Evolutionary conservation across 2,113 vertebrate genomes (phyloP), one percentile per base, ranked within the genome.

Genomic region (Cephalopholis sonnerati): DNA sequence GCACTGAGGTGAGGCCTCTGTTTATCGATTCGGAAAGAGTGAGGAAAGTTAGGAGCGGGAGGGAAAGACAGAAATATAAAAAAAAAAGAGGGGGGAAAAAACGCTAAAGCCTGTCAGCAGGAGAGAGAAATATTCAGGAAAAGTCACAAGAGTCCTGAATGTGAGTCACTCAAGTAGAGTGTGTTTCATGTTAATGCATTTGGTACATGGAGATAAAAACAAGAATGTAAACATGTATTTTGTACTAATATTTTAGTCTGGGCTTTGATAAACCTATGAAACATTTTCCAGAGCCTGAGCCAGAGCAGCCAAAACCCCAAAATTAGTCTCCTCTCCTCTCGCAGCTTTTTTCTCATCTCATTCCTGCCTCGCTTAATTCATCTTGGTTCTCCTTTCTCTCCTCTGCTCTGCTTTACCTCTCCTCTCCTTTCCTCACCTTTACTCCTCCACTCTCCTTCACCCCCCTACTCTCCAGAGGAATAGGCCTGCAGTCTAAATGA

Each of bases 1-100:
- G 82, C 77, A 8, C 92, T 92, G 89, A 93, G 93, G 77, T 92
- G 83, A 94, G 86, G 92, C 84, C 92, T 96, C 92, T 96, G 93
- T 95, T 93, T 94, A 94, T 94, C 89, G 84, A 90, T 91, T 92
- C 76, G 88, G 91, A 85, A 85, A 82, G 88, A 85, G 81, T 48
- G 78, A 86, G 86, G 77, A 79, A 80, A 77, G 74, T 55, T 7
- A 54, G 69, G 90, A 73, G 79, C 79, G 78, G 81, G 86, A 51
- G 69, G 71, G 90, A 80, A 74, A 89, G 84, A 85, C 59, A 54
- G 57, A 88, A 79, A 85, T 55, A 66, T 53, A 76, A 82, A 78
- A 36, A 81, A 76, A 84, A 78, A 36, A 79, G 29, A 24, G 25
- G 54, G 3, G 24, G 17, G 25, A 29, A 85, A 85, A 76, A 77